These are phyloP conservation scores for Mallotus villosus DNA, from an alignment of 2,797 vertebrate genomes.

Conservation along the genomic window DNA sequence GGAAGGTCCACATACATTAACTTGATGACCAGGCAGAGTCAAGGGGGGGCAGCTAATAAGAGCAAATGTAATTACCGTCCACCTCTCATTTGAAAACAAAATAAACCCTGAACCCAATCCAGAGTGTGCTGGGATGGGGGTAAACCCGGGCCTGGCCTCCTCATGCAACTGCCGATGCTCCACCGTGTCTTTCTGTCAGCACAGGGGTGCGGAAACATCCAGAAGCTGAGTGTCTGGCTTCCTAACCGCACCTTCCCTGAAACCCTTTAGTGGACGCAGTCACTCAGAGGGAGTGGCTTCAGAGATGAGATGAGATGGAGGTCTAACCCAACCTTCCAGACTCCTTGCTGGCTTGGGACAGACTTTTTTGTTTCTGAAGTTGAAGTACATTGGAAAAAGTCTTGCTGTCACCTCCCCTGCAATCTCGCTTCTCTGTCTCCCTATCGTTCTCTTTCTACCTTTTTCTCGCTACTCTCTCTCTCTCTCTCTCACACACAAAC, in stretches of 20 bases:
- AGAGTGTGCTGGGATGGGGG: constrained; percentile 33
- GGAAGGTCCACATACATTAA: constrained; percentile 80
- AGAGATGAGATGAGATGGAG: constrained; percentile 42
- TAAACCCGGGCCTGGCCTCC: constrained; percentile 36
- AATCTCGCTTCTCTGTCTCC: constrained; percentile 2
- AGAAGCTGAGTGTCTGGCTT: constrained; percentile 49
- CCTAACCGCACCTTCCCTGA: constrained; percentile 39
- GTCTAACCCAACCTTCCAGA: constrained; percentile 18
- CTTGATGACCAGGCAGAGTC: constrained; percentile 74
- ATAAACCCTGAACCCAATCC: constrained; percentile 55
- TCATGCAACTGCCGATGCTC: constrained; percentile 39
- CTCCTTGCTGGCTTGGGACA: constrained; percentile 38
- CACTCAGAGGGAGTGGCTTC: constrained; percentile 40
- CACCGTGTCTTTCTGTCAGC: constrained; percentile 53
- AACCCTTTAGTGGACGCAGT: constrained; percentile 45
- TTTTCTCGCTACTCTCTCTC: constrained; percentile 11
- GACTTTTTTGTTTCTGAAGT: constrained; percentile 42
- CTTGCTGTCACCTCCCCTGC: constrained; percentile 1
- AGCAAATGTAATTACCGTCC: constrained; percentile 78
- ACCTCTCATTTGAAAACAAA: constrained; percentile 72
- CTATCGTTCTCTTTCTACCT: not conserved
- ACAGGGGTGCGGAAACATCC: constrained; percentile 27
- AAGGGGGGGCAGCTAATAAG: constrained; percentile 73
- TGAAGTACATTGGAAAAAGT: constrained; percentile 23
- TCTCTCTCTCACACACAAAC: constrained; percentile 14